Conservation (phyloP, 2,888 invertebrate species). For the Athalia rosae region DNA sequence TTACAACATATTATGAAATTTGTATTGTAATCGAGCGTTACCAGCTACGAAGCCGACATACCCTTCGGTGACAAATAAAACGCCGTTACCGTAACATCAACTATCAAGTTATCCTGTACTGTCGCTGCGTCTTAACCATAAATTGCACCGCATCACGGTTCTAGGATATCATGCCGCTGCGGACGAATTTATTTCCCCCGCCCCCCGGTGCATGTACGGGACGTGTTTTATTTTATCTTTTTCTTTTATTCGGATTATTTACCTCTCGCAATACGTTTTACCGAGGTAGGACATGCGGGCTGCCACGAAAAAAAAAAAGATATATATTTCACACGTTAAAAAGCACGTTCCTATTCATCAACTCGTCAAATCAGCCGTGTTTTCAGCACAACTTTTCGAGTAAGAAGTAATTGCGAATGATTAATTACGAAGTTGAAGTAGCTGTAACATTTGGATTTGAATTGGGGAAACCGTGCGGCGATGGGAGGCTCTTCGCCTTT, state of each 20-base stretch:
- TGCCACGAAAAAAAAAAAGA: not conserved
- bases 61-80: too few relatives aligned
- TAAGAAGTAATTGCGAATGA: constrained; percentile 34
- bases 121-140: too few relatives aligned
- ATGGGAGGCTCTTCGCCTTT: not conserved
- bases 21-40: too few relatives aligned
- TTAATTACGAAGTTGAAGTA: constrained; percentile 5
- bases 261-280: not conserved
- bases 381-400: constrained; percentile 1
- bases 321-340: not conserved
- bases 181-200: not conserved
- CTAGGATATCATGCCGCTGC: too few relatives aligned
- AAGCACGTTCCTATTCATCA: constrained; percentile 8
- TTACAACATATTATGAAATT: too few relatives aligned
- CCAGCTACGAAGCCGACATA: too few relatives aligned
- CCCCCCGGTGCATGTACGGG: not conserved
- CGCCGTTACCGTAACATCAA: too few relatives aligned
- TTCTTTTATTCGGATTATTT: not conserved
- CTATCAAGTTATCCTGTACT: too few relatives aligned
- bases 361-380: constrained; percentile 6
- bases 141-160: too few relatives aligned
- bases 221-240: constrained; percentile 22
- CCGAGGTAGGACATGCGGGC: not conserved
- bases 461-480: not conserved
- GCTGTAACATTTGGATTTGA: not conserved